Percentiles rank a stretch among this genome's conserved stretches.
Conservation (phyloP, 2,113 vertebrate species). For the Tretioscincus oriximinensis region DNA sequence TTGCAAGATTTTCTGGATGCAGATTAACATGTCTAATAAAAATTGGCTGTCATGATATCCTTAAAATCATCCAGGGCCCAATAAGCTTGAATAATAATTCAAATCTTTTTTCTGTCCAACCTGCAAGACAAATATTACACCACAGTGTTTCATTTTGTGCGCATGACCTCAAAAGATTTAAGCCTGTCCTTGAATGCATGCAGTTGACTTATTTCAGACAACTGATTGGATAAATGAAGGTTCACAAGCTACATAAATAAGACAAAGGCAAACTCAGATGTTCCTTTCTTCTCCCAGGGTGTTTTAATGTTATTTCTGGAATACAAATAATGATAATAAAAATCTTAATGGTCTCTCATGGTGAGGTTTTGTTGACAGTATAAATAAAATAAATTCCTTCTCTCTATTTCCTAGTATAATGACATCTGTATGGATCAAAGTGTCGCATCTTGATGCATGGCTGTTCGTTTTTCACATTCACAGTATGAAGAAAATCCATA, state of each 20-base stretch:
- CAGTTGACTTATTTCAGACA: neutral
- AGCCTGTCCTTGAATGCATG: neutral
- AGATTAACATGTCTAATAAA: no score
- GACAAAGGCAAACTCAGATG: neutral
- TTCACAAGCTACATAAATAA: neutral
- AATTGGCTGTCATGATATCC: neutral
- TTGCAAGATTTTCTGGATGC: no score
- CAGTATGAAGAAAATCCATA: neutral
- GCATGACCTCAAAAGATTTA: neutral
- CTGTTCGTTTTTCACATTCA: constrained; percentile 28
- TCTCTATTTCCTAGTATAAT: neutral
- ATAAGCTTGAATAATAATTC: neutral
- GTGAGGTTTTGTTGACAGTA: neutral
- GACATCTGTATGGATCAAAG: neutral
- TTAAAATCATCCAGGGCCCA: neutral
- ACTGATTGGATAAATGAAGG: neutral
- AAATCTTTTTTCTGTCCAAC: neutral
- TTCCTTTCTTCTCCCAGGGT: neutral
- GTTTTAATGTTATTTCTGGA: neutral
- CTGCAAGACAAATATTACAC: neutral
- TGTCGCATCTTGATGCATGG: constrained; percentile 10
- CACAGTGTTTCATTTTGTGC: neutral
- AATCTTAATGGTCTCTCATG: neutral
- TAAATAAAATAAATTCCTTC: constrained; percentile 17
- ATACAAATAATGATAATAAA: neutral